phyloP scores from a whole-genome alignment of 2,113 vertebrate species.

The Balaenoptera acutorostrata region DNA sequence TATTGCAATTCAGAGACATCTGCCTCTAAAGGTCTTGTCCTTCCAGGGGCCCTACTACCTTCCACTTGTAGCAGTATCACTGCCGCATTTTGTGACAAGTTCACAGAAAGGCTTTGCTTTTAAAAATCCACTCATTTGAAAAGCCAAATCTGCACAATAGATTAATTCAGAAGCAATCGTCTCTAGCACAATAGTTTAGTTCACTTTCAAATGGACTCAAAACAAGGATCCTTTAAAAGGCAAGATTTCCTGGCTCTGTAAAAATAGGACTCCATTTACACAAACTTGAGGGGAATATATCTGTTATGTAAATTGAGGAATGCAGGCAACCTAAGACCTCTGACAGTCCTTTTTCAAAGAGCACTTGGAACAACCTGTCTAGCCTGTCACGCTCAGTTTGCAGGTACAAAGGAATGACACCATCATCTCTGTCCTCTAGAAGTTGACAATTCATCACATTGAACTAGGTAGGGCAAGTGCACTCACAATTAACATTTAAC shows the following conservation, averaged over 20 bases:
- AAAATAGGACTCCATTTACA: conserved; percentile 44
- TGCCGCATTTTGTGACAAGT: not conserved
- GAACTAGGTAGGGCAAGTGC: not conserved
- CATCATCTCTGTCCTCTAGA: not conserved
- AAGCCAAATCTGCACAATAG: conserved; percentile 1
- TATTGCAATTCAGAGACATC: not conserved
- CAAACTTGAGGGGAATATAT: conserved; percentile 14
- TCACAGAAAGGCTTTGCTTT: conserved; percentile 1
- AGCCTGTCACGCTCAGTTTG: conserved; percentile 52
- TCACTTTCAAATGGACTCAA: conserved; percentile 12
- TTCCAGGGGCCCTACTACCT: not conserved
- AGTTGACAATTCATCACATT: conserved; percentile 12
- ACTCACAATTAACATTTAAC: not conserved
- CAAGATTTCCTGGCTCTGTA: not conserved
- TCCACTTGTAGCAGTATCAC: not conserved
- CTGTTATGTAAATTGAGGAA: conserved; percentile 57
- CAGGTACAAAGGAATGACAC: conserved; percentile 38
- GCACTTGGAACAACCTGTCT: conserved; percentile 38
- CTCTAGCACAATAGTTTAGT: not conserved
- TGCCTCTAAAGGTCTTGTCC: not conserved
- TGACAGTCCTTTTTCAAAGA: conserved; percentile 41
- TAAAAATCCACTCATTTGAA: not conserved
- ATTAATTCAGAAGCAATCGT: not conserved
- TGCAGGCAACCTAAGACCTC: conserved; percentile 18
- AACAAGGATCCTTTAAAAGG: conserved; percentile 27